Base-by-base conservation (phyloP, 64 coral and sea anemone genomes). In the Astreopora myriophthalma region DNA sequence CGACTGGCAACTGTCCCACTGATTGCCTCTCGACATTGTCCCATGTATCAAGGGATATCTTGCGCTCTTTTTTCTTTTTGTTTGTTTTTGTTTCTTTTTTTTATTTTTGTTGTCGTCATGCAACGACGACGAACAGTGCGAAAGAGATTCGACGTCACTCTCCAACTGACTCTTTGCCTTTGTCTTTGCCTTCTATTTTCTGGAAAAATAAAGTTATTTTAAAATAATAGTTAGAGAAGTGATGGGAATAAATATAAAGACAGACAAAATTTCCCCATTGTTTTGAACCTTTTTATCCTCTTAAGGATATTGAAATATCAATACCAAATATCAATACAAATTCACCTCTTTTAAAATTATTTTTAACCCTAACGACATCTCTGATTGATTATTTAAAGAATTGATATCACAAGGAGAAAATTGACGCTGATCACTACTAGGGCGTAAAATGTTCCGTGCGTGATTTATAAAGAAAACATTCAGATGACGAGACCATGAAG, bases 161-260 rank as follows among this genome's bases (percentile, higher is more conserved):
- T 71, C 67, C 67, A 71, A 71, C 67, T 33, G 25, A 6, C 67
- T 71, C 67, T 71, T 71, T 71, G 67, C 67, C 28, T 30, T 71
- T 71, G 67, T 71, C 67, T 30, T 71, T 71, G 6, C 67, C 67
- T 32, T 71, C 67, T 23, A 71, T 71, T 30, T 71, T 30, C 30
- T 71, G 67, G 28, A 71, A 71, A 71, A 71, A 71, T 71, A 71
- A 30, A 71, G 24, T 13, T 71, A 71, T 71, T 71, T 71, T 71
- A 34, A 71, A 71, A 71, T 71, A 67, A 22, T n/a, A 67, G n/a
- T 67, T 67, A 67, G n/a, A 67, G 63, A 67, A 67, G 1, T 67
- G 63, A 67, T 67, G 63, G 22, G 63, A n/a, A 67, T 67, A 67
- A 67, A 67, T 67, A 67, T 67, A 71, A 71, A 71, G 67, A 71